Evolutionary conservation across 53 echinoderm and acorn worm genomes (phyloP).

Genomic region (Stichopus horrens): DNA sequence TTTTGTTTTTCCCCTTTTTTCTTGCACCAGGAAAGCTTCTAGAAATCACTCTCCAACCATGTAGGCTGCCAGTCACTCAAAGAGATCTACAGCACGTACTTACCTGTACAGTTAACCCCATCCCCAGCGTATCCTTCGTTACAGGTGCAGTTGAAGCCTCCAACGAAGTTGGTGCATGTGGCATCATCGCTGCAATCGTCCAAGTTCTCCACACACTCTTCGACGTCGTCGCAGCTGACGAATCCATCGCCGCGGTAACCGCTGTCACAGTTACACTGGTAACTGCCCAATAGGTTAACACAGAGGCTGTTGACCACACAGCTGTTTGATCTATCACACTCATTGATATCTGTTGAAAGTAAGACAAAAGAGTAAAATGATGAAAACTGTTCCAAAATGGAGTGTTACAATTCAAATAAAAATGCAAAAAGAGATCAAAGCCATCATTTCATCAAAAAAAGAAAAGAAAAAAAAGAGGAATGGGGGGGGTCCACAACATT

Average conservation of each 20-base stretch:
- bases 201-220: constrained; percentile 74
- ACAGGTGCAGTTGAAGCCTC: constrained; percentile 65
- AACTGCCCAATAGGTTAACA: constrained; percentile 63
- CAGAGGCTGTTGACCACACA: constrained; percentile 62
- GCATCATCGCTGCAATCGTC: constrained; percentile 63
- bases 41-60: no score
- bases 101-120: constrained; percentile 73
- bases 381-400: not conserved
- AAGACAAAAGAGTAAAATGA: not conserved
- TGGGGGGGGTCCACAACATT: no score
- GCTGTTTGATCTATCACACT: constrained; percentile 54
- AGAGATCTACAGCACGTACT: not conserved
- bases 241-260: constrained; percentile 80
- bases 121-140: constrained; percentile 57
- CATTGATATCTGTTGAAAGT: constrained; percentile 71
- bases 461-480: no score
- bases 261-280: constrained; percentile 60
- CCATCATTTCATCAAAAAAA: no score
- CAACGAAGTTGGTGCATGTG: constrained; percentile 62
- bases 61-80: no score
- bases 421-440: no score
- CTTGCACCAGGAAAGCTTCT: no score
- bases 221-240: constrained; percentile 58
- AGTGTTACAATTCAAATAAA: no score
- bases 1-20: no score